These are phyloP conservation scores for Notiomystis cincta DNA, from an alignment of 2,113 vertebrate species.

Conservation along the genomic window DNA sequence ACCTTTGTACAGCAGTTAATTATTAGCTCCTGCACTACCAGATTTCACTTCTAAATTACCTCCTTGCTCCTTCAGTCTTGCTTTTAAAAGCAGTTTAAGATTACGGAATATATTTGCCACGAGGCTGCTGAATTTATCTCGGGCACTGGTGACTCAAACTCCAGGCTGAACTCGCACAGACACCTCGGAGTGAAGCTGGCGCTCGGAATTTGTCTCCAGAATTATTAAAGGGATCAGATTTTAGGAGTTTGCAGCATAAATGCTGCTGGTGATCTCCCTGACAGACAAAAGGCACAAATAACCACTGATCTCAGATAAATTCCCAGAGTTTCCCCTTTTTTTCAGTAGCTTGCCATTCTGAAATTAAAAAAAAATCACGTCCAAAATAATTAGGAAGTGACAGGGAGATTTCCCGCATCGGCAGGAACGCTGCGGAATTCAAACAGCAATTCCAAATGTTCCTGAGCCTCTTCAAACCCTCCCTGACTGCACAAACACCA, in stretches of 20 bases:
- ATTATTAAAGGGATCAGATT: background rate
- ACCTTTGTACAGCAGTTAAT: conserved; percentile 35
- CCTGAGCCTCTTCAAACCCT: background rate
- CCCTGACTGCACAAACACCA: background rate
- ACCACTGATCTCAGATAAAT: background rate
- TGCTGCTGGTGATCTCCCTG: background rate
- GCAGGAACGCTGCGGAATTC: rapidly evolving
- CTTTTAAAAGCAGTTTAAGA: background rate
- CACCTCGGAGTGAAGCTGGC: background rate
- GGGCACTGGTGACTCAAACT: background rate
- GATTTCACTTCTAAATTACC: conserved; percentile 6
- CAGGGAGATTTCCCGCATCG: background rate
- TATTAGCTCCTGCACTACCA: background rate
- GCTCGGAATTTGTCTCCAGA: background rate
- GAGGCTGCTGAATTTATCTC: background rate
- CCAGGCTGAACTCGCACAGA: rapidly evolving
- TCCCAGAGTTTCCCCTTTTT: background rate
- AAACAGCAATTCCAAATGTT: background rate
- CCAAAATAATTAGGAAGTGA: background rate
- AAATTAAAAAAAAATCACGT: background rate
- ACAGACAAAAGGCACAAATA: background rate
- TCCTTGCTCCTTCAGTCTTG: background rate
- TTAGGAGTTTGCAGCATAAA: background rate
- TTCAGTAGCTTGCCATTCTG: background rate
- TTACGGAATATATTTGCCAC: background rate